Conservation (phyloP, 2,797 vertebrate species). For the Danio albolineatus region DNA sequence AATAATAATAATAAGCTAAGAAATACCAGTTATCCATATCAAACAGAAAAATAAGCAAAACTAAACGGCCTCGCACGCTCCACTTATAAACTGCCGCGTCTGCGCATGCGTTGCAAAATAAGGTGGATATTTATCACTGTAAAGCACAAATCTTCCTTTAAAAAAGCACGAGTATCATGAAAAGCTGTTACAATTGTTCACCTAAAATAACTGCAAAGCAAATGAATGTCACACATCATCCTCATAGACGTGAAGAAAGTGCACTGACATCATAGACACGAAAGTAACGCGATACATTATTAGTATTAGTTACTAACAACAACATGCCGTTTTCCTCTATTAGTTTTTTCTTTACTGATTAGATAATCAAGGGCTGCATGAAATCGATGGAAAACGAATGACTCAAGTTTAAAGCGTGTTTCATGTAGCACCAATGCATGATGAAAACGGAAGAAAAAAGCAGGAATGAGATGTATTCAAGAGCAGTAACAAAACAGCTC, state of each 20-base stretch:
- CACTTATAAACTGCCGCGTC: too few relatives aligned
- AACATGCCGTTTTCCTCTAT: background rate
- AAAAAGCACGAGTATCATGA: background rate
- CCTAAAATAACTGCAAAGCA: background rate
- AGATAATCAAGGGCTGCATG: conserved; percentile 32
- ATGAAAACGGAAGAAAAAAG: background rate
- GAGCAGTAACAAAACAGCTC: background rate
- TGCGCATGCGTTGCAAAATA: too few relatives aligned
- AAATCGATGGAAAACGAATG: background rate
- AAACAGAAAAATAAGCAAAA: too few relatives aligned
- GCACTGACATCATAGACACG: background rate
- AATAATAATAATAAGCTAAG: too few relatives aligned
- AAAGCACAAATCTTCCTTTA: background rate
- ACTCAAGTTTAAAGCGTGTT: background rate
- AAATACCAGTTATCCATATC: too few relatives aligned
- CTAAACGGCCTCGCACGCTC: too few relatives aligned
- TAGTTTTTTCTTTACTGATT: background rate
- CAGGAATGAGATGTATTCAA: background rate
- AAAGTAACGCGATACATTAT: background rate
- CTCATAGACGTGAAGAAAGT: background rate
- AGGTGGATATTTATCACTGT: background rate
- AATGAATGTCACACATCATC: background rate
- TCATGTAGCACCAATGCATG: background rate
- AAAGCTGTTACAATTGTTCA: background rate
- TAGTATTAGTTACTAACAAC: background rate